Base-by-base conservation (phyloP, 2,113 vertebrate species). In the Phaethornis superciliosus region DNA sequence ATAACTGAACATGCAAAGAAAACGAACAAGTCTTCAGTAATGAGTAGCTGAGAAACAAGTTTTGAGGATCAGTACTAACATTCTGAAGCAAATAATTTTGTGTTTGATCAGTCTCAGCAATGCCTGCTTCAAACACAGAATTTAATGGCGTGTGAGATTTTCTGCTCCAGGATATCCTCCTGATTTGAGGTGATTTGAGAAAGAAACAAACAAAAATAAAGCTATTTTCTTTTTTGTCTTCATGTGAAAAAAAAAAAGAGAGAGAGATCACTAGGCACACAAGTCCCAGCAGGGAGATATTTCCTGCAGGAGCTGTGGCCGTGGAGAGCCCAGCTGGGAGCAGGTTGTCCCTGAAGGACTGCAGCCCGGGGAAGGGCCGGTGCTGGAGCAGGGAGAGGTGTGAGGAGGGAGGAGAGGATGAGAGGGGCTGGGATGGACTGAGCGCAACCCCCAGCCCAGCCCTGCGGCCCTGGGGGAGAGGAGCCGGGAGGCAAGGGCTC, bases 401-500 rank as follows among this genome's bases (percentile, higher is more conserved):
- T 7, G 47, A 56, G 27, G 63, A 87, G 42, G 28, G 6, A 40
- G 33, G 6, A 71, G 26, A 0, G 0, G 69, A 26, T 16, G 3
- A 20, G 47, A 72, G 14, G 7, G 46, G 27, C 56, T 76, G 18
- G 1, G 7, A 23, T 8, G 15, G 20, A 15, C n/a, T 5, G 24
- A 37, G 11, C 3, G 3, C 3, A 14, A 6, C 12, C 51, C 8
- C 20, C 20, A 13, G 4, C 7, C 24, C 44, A 33, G 4, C 46
- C 46, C 46, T 47, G 46, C 6, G 19, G 46, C 18, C 18, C 46
- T 47, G 46, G 46, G 18, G 18, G 46, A 47, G 46, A 47, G 46
- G 46, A 47, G 46, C 19, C 8, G 9, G 46, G 7, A 47, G 20
- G 46, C 7, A 17, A 11, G 3, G 3, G 6, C 3, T 6, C 5